Base-by-base conservation (phyloP, 2,797 vertebrate genomes). In the Leptodactylus fallax region DNA sequence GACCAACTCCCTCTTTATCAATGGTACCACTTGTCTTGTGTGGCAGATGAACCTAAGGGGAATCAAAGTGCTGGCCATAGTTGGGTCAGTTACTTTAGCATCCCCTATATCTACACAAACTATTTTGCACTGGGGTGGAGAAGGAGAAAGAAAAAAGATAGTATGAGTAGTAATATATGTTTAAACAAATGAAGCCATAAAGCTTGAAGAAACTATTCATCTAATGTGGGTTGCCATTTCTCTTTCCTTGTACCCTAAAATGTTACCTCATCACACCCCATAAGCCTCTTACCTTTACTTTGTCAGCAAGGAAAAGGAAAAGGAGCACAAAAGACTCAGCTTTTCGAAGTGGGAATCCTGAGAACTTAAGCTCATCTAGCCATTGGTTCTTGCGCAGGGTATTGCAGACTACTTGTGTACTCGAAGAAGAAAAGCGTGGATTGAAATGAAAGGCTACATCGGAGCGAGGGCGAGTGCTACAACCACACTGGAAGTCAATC, bases 401-500 rank as follows among this genome's bases (percentile, higher is more conserved):
- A 81, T 93, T 94, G 81, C 93, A 93, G 87, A 93, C 90, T 55
- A 91, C 88, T 0, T 93, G 91, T 1, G 91, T 87, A 71, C 67
- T 86, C 56, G 83, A 83, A 71, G 92, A 92, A 63, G 91, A 91
- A 86, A 93, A 94, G 14, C 93, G 91, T n/a, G 93, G 93, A 83
- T 92, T 93, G 81, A 93, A 93, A 83, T 93, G 93, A 79, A 94
- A 19, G 85, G 91, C 92, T 0, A 93, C 90, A 3, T 93, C 93
- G 0, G 93, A 91, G 65, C 19, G 90, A 8, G 93, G 93, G 0
- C 71, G 6, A 71, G 91, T 80, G 90, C 91, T 93, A 87, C 92
- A 94, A 71, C 93, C 93, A 0, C 90, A 92, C 88, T 94, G 93
- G 58, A 93, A 92, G 67, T 93, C 93, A 19, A 93, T 90, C 63